Conservation (phyloP, 2,888 invertebrate species). For the Diaperis boleti region DNA sequence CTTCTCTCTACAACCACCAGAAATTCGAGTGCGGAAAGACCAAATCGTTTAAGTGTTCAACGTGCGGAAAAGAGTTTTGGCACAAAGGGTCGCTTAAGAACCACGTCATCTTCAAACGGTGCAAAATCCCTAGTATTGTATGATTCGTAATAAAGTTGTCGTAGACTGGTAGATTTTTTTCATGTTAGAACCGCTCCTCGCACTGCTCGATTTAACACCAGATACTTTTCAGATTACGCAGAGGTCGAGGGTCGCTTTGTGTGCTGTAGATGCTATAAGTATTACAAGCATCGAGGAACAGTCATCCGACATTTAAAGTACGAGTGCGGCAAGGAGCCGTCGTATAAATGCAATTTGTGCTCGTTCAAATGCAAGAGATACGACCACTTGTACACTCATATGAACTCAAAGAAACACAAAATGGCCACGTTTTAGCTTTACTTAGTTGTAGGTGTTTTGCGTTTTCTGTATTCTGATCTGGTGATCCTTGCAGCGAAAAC, state of each 20-base stretch:
- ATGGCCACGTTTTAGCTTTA: constrained; percentile 7
- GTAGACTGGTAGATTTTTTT: constrained; percentile 23
- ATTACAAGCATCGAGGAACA: constrained; percentile 55
- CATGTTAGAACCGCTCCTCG: constrained; percentile 45
- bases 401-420: constrained; percentile 56
- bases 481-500: constrained; percentile 19
- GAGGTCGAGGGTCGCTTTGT: constrained; percentile 16
- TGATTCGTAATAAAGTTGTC: neutral
- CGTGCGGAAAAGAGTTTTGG: constrained; percentile 47
- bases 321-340: constrained; percentile 78
- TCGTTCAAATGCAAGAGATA: constrained; percentile 74
- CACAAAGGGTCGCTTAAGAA: constrained; percentile 50
- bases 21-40: constrained; percentile 65
- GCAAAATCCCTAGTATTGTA: constrained; percentile 20
- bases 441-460: neutral
- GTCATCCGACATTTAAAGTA: constrained; percentile 76
- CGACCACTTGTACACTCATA: constrained; percentile 67
- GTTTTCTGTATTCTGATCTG: neutral
- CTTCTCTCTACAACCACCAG: constrained; percentile 62
- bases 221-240: constrained; percentile 18
- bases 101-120: constrained; percentile 47
- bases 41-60: constrained; percentile 72
- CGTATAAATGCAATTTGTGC: constrained; percentile 76
- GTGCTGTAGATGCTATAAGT: constrained; percentile 20
- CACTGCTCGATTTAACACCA: constrained; percentile 4